Conservation (phyloP, 2,888 invertebrate species). For the Sussaba pulchella region DNA sequence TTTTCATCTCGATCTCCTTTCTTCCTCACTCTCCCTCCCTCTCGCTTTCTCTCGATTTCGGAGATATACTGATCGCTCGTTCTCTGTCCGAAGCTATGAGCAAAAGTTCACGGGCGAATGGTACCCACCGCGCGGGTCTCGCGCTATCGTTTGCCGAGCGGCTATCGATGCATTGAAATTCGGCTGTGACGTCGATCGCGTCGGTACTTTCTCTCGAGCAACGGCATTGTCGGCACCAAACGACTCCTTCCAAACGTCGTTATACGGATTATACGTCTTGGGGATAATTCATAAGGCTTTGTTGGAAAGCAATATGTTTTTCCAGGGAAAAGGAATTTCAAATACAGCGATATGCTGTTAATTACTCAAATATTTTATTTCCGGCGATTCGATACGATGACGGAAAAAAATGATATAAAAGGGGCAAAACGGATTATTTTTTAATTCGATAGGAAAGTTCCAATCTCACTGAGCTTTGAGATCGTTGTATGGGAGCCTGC, state of each 20-base stretch:
- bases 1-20: background rate
- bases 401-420: no score
- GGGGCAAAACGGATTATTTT: no score
- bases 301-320: background rate
- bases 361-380: no score
- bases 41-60: background rate
- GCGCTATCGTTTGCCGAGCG: background rate
- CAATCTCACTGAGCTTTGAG: no score
- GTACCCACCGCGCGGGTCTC: background rate
- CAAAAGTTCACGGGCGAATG: constrained; percentile 19
- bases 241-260: constrained; percentile 17
- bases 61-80: background rate
- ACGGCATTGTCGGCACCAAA: background rate
- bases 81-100: constrained; percentile 19
- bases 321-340: no score
- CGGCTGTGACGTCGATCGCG: constrained; percentile 21
- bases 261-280: constrained; percentile 6
- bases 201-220: no score
- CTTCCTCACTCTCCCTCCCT: background rate
- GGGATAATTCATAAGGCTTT: background rate
- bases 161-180: constrained; percentile 47
- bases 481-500: no score
- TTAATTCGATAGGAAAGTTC: no score
- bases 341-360: no score
- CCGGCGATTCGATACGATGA: no score